Conservation (phyloP, 2,113 vertebrate genomes). For the Tiliqua scincoides region DNA sequence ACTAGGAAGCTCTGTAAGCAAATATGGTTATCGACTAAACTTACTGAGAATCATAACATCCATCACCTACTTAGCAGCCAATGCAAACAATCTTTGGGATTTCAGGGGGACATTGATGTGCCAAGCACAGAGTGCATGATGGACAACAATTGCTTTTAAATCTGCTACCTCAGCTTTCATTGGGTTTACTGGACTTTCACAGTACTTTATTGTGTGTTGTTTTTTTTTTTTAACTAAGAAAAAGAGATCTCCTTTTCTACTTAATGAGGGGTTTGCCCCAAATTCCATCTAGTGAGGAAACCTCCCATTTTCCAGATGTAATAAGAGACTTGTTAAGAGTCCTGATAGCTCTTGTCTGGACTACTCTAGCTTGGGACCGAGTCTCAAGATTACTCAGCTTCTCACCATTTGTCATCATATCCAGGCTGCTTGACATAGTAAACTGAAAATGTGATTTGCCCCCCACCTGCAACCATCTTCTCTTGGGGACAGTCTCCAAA, state of each 20-base stretch:
- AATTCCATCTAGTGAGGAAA: conserved; percentile 8
- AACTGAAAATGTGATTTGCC: conserved; percentile 7
- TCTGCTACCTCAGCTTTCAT: neutral
- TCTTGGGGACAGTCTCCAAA: neutral
- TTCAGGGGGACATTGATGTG: neutral
- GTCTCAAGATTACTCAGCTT: neutral
- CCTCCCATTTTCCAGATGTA: conserved; percentile 36
- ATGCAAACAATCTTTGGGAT: neutral
- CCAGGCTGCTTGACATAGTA: neutral
- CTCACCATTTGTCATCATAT: conserved; percentile 31
- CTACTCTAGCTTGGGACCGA: neutral
- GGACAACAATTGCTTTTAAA: neutral
- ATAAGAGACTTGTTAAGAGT: conserved; percentile 34
- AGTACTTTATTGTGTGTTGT: conserved; percentile 12
- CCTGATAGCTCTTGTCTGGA: neutral
- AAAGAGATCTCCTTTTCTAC: conserved; percentile 1
- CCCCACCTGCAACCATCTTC: conserved; percentile 15
- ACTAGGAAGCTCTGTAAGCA: no score
- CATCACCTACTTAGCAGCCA: neutral
- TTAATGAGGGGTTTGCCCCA: conserved; percentile 23
- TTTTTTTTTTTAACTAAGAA: neutral
- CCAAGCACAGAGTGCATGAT: conserved; percentile 10
- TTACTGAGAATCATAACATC: neutral
- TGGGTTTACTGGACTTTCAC: neutral
- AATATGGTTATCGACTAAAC: no score